Base-by-base conservation (phyloP, 2,888 invertebrate genomes). In the Drosophila stalkeri region DNA sequence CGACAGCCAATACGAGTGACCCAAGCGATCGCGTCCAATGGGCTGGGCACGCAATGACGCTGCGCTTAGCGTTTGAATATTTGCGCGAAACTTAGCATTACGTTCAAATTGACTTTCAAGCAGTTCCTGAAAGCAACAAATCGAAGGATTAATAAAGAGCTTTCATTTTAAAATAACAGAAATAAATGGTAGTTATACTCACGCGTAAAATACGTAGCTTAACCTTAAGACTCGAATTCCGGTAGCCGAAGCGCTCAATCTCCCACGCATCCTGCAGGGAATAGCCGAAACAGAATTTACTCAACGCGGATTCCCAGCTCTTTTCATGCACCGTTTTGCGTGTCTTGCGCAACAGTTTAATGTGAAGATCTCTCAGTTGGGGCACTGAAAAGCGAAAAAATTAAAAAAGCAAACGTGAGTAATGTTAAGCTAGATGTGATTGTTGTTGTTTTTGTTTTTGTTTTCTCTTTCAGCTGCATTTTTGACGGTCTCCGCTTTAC, bases 81-180 rank as follows among this genome's bases (percentile, higher is more conserved):
- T 96, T 75, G 96, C 96, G 92, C 99, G 99, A 93, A 99, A 99
- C 93, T 98, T 99, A 23, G 95, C 94, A 94, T 99, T 98, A 87
- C 95, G 95, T 92, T 99, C 99, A 94, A 99, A 99, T 93, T 99
- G 99, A 88, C 96, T 95, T 93, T 99, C 99, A 75, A 99, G 94
- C 66, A 99, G 94, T 91, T 96, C 95, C 98, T 98, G 93, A 9
- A 94, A 93, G 5, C 5, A 0, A 59, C 47, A 2, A 11, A n/a
- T 33, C 5, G 0, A 20, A 35, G 33, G 7, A 23, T 57, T 44
- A 33, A 7, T 33, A 57, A 14, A 0, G 7, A 20, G 6, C 6
- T 33, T 18, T 18, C 2, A 18, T 6, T 44, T 12, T 14, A 14
- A n/a, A 47, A n/a, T 8, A 27, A 2, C 2, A 27, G 35, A 35